Evolutionary conservation across 2,888 invertebrate genomes (phyloP).

Genomic region (Steinernema scapterisci): DNA sequence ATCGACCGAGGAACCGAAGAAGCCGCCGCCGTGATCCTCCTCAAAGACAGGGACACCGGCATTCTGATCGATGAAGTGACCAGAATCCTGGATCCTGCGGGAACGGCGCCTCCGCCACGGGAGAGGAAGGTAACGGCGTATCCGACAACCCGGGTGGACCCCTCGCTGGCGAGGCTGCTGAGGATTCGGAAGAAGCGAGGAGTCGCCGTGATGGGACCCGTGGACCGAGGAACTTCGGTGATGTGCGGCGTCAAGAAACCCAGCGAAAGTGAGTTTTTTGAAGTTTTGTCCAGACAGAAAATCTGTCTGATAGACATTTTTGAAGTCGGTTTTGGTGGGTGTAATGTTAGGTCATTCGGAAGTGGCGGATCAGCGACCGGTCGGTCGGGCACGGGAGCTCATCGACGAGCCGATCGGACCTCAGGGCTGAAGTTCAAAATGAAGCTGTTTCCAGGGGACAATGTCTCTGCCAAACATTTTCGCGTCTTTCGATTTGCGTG

Average conservation of each 20-base stretch:
- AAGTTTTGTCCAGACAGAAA: not conserved
- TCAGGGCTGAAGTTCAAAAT: too few relatives aligned
- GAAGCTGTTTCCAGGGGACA: too few relatives aligned
- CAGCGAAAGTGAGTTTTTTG: not conserved
- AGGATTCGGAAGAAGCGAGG: conserved; percentile 1
- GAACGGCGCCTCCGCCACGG: not conserved
- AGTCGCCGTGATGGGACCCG: not conserved
- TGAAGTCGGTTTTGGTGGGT: too few relatives aligned
- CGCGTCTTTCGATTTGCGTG: too few relatives aligned
- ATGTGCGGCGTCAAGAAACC: not conserved
- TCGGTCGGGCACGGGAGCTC: too few relatives aligned
- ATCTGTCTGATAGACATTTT: too few relatives aligned
- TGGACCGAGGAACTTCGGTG: not conserved
- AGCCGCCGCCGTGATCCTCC: not conserved
- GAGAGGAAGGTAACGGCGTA: not conserved
- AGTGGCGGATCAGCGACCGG: too few relatives aligned
- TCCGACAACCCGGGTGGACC: not conserved
- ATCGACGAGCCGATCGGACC: too few relatives aligned
- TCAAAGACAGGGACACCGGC: not conserved
- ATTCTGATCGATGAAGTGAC: not conserved
- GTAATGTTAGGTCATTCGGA: too few relatives aligned
- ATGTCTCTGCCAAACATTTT: too few relatives aligned
- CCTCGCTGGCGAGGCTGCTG: conserved; percentile 4
- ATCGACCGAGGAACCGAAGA: not conserved
- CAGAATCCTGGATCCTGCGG: conserved; percentile 12